Evolutionary conservation across 2,113 vertebrate species (phyloP).

Genomic region (Lepus americanus): DNA sequence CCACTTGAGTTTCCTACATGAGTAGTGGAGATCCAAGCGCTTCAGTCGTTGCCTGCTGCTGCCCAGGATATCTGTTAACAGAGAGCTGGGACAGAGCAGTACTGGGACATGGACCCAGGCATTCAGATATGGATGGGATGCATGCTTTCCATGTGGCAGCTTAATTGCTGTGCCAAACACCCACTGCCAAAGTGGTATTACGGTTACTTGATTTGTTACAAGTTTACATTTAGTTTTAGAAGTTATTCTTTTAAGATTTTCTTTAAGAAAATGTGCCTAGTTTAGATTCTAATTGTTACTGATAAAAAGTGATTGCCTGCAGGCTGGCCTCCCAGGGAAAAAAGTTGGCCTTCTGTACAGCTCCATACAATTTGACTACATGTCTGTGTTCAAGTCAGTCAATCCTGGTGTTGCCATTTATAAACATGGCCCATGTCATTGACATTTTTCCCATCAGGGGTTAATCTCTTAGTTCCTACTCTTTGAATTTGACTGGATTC

Average conservation of each 20-base stretch:
- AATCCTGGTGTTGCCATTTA: not conserved
- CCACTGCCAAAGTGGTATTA: not conserved
- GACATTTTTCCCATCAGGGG: not conserved
- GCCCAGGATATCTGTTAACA: no score
- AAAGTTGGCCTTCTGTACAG: not conserved
- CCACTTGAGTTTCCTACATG: no score
- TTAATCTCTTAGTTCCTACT: not conserved
- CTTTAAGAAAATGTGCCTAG: not conserved
- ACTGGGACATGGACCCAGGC: no score
- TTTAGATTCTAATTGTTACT: not conserved
- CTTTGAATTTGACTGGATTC: not conserved
- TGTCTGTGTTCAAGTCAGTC: not conserved
- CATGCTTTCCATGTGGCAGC: no score
- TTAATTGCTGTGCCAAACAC: no score
- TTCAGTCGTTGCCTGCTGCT: no score
- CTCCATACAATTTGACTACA: not conserved
- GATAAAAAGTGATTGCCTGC: not conserved
- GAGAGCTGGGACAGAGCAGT: no score
- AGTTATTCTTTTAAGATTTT: not conserved
- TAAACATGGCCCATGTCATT: not conserved
- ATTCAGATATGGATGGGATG: no score
- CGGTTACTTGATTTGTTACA: not conserved
- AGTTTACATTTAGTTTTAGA: constrained; percentile 29
- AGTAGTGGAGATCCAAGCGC: no score
- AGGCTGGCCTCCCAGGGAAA: not conserved